Conservation (phyloP, 2,888 invertebrate genomes). For the Nemurella pictetii region DNA sequence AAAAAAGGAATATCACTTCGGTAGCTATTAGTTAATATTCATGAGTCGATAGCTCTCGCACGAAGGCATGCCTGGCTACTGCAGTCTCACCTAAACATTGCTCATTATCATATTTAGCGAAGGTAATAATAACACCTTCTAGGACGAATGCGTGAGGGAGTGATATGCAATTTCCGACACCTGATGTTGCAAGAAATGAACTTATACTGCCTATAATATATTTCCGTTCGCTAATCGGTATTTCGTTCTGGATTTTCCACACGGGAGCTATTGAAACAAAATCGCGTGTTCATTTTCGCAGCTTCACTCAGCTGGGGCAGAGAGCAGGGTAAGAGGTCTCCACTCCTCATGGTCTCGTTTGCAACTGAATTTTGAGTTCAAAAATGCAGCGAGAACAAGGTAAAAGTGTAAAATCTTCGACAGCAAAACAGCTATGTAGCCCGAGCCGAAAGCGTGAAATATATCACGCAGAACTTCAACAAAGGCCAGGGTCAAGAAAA, state of each 20-base stretch:
- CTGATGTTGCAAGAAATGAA: background rate
- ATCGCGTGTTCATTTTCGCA: background rate
- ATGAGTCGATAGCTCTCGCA: background rate
- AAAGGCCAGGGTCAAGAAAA: no score
- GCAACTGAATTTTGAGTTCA: no score
- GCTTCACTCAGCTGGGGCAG: no score
- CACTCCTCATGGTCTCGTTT: no score
- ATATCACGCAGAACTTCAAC: no score
- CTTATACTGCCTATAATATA: no score
- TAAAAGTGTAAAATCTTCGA: no score
- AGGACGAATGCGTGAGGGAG: background rate
- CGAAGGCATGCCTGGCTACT: background rate
- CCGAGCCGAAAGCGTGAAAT: no score
- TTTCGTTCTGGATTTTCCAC: background rate
- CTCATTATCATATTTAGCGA: background rate
- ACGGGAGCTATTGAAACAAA: background rate
- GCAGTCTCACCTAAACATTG: background rate
- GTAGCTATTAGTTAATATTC: slow-evolving; percentile 17
- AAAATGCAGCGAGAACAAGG: no score
- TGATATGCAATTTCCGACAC: background rate
- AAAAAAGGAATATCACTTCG: background rate
- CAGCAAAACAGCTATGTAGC: no score
- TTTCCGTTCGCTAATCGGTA: background rate
- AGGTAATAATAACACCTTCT: background rate
- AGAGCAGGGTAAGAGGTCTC: no score